Base-by-base conservation (phyloP, 2,888 invertebrate species). In the Callyntrura sp. region DNA sequence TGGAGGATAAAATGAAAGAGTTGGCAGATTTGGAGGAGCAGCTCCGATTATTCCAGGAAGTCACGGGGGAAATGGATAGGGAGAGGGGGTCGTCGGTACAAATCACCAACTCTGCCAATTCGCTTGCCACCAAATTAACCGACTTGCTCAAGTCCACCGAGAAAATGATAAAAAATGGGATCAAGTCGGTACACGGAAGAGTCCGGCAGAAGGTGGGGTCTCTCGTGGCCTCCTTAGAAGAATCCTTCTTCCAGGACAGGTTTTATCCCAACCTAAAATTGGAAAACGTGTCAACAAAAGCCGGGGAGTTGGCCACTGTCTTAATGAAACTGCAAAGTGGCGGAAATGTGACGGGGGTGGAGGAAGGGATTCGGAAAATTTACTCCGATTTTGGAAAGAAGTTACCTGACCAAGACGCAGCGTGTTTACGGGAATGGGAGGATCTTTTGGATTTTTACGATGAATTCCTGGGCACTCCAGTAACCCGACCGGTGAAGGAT, bases 401-500 rank as follows among this genome's bases (percentile, higher is more conserved):
- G 3, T 11, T 70, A 6, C n/a, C 23, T 43, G 17, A 17, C n/a
- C 8, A 4, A 3, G 70, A 45, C 3, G 35, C 35, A 43, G 0
- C 43, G 1, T 1, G 8, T 11, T 73, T 73, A 14, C 12, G 12
- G 45, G 8, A 73, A 48, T 48, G 8, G 1, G 73, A 48, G 20
- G 9, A 3, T 8, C 6, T 73, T 6, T 23, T 73, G 9, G 43
- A 48, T 3, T 73, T 73, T 73, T 73, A 73, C 25, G 73, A 73
- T 48, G 12, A 48, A 0, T 3, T 43, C 0, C 12, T 73, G 1
- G 48, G 48, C 8, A 73, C 0, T 20, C 20, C 48, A 2, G 1
- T 23, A 0, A 1, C 20, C 12, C n/a, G 48, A 20, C 48, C 73
- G 12, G 9, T 73, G 12, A 14, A 48, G 5, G 48, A 73, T 0